Evolutionary conservation across 2,888 invertebrate genomes (phyloP).

Genomic region (Yponomeuta cagnagella): DNA sequence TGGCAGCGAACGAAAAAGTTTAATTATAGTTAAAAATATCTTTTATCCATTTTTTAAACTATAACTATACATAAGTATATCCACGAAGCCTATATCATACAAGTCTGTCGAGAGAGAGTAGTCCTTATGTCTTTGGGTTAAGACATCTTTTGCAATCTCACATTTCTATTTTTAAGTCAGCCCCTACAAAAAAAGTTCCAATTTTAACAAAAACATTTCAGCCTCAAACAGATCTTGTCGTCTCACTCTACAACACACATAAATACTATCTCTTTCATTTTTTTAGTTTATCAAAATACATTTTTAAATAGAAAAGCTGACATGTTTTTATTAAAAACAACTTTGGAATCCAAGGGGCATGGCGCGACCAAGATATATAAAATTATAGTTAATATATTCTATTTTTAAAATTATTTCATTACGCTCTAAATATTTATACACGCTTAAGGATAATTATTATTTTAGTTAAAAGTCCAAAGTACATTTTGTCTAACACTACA

Average conservation of each 20-base stretch:
- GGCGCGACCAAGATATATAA: conserved; percentile 29
- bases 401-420: conserved; percentile 34
- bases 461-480: conserved; percentile 37
- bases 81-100: conserved; percentile 63
- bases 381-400: conserved; percentile 40
- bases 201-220: conserved; percentile 9
- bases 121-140: conserved; percentile 23
- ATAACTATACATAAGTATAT: conserved; percentile 46
- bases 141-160: conserved; percentile 14
- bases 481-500: conserved; percentile 39
- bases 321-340: conserved; percentile 13
- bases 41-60: conserved; percentile 43
- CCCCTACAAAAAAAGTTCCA: not conserved
- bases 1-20: conserved; percentile 55
- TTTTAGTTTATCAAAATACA: conserved; percentile 1
- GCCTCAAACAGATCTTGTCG: conserved; percentile 9
- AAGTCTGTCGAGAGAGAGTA: conserved; percentile 31
- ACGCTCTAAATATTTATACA: conserved; percentile 32
- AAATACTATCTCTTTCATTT: not conserved
- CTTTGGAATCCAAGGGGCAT: conserved; percentile 7
- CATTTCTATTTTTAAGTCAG: conserved; percentile 5
- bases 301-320: not conserved
- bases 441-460: conserved; percentile 28
- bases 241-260: not conserved
- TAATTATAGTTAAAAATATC: conserved; percentile 63